Conservation (phyloP, 2,888 invertebrate species). For the Scaptomyza parva region DNA sequence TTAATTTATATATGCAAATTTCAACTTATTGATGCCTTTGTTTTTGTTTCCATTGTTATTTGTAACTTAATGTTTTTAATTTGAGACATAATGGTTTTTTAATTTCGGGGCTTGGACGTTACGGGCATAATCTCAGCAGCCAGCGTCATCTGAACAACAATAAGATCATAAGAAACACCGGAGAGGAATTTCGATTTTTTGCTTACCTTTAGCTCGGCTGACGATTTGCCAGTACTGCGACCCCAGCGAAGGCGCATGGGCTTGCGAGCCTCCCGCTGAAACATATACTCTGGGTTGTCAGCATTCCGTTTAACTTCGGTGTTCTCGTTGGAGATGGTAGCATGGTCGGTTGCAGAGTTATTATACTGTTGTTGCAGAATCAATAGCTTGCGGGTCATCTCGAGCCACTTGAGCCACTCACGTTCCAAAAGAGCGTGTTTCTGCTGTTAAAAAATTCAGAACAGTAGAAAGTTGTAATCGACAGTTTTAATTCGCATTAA, state of each 20-base stretch:
- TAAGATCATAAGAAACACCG: not conserved
- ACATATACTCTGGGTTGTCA: constrained; percentile 64
- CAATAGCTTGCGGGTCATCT: constrained; percentile 73
- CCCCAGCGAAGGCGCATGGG: constrained; percentile 84
- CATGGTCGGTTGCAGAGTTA: constrained; percentile 34
- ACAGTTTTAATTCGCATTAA: not conserved
- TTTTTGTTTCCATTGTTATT: constrained; percentile 32
- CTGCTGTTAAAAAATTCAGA: not conserved
- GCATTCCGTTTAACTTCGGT: constrained; percentile 43
- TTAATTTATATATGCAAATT: constrained; percentile 30
- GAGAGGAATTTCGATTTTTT: not conserved
- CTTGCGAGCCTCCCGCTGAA: constrained; percentile 81
- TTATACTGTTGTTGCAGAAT: constrained; percentile 70
- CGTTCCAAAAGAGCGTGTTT: constrained; percentile 29
- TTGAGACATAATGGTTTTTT: constrained; percentile 18
- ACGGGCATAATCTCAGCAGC: constrained; percentile 44
- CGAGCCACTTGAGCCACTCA: constrained; percentile 60
- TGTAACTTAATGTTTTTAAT: constrained; percentile 18
- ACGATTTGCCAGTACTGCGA: constrained; percentile 80
- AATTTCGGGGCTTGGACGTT: constrained; percentile 57
- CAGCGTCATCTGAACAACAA: constrained; percentile 17
- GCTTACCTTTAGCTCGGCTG: constrained; percentile 61
- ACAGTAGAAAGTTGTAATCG: not conserved
- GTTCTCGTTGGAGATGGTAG: constrained; percentile 27
- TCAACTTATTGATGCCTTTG: constrained; percentile 13